Evolutionary conservation across 35 echinoderm and acorn worm genomes (phyloP).

Genomic region (Stichopus chloronotus): DNA sequence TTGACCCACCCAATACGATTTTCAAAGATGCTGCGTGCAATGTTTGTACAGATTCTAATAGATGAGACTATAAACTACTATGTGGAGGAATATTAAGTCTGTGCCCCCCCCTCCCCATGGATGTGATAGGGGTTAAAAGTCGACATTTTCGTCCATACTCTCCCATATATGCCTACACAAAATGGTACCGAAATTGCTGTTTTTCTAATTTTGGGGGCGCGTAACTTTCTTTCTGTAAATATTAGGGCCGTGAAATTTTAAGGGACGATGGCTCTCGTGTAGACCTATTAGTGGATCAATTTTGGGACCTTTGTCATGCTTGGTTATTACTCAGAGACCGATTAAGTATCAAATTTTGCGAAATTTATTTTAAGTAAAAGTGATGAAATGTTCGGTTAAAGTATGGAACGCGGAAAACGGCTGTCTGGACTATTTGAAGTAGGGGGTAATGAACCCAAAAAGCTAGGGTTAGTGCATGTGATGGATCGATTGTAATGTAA

Average conservation of each 20-base stretch:
- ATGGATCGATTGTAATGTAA: neutral
- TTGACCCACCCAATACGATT: neutral
- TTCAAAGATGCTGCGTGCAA: neutral
- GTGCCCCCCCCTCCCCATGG: neutral
- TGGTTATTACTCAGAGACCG: neutral
- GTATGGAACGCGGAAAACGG: neutral
- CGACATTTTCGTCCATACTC: neutral
- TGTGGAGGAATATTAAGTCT: neutral
- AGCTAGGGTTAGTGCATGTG: neutral
- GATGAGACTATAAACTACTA: neutral
- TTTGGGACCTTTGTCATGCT: neutral
- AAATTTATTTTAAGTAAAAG: neutral
- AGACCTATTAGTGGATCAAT: neutral
- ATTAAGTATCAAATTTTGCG: neutral
- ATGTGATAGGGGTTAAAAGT: neutral
- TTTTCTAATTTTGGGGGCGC: neutral
- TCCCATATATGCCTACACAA: constrained; percentile 13
- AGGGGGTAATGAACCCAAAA: neutral
- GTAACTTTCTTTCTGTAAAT: neutral
- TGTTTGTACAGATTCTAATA: neutral
- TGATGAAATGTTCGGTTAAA: neutral
- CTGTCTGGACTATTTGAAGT: neutral
- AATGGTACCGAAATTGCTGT: neutral
- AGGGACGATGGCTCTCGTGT: neutral
- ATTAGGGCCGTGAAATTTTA: neutral